A percentile compares a stretch with the other conserved stretches of the same genome.
phyloP scores from a whole-genome alignment of 2,888 invertebrate genomes.

The Trypoxylon attenuatum region DNA sequence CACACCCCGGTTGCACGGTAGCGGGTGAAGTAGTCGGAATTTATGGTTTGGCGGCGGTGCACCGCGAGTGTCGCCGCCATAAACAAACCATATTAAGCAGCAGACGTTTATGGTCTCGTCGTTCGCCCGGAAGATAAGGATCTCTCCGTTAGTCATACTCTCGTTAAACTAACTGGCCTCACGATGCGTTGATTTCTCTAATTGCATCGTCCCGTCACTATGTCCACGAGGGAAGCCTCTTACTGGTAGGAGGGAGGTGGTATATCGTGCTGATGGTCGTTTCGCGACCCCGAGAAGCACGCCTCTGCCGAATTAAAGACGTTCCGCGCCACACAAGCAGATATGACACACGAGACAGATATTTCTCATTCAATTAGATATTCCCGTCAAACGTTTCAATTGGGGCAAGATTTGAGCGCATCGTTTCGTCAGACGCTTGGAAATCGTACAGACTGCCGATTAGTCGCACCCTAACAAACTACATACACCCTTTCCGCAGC shows the following conservation, averaged over 20 bases:
- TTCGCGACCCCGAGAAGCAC: background rate
- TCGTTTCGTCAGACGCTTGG: background rate
- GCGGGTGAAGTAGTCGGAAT: constrained; percentile 47
- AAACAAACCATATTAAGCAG: constrained; percentile 67
- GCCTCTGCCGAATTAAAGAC: constrained; percentile 1
- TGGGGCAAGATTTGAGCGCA: background rate
- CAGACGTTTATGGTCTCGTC: constrained; percentile 43
- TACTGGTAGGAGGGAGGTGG: background rate
- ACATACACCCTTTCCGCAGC: too few species aligned
- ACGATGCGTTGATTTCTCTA: constrained; percentile 59
- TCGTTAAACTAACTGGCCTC: constrained; percentile 53
- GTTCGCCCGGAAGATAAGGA: constrained; percentile 49
- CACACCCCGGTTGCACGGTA: constrained; percentile 23
- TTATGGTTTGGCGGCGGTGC: constrained; percentile 52
- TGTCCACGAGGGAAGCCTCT: constrained; percentile 9
- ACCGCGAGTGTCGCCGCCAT: constrained; percentile 61
- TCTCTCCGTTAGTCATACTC: constrained; percentile 65
- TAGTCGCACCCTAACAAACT: too few species aligned
- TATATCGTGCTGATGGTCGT: background rate
- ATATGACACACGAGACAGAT: background rate
- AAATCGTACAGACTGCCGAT: too few species aligned
- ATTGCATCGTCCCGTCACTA: constrained; percentile 46
- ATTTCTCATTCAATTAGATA: constrained; percentile 10
- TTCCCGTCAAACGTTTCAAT: constrained; percentile 8
- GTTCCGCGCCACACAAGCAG: background rate